These are phyloP conservation scores for Phocides pigmalion DNA, from an alignment of 1,140 invertebrate genomes.

Conservation along the genomic window DNA sequence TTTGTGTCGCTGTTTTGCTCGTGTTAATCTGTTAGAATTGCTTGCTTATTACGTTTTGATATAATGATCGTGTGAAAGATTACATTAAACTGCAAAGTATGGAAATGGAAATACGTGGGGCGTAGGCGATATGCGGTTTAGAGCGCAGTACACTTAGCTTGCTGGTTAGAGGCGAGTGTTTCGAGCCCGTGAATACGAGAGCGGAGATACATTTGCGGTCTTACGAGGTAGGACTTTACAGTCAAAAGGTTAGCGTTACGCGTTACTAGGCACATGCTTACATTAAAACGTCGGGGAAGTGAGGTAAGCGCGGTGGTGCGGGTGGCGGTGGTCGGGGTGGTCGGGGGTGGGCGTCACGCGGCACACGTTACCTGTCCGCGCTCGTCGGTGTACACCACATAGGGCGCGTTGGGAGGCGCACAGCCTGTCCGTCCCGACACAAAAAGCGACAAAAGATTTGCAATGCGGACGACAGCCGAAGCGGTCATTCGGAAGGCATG, in stretches of 20 bases:
- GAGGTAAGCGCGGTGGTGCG: background rate
- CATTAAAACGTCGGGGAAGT: conserved; percentile 25
- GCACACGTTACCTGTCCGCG: conserved; percentile 94
- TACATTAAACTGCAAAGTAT: conserved; percentile 9
- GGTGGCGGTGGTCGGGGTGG: conserved; percentile 15
- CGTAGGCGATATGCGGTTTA: conserved; percentile 56
- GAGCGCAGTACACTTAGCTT: conserved; percentile 45
- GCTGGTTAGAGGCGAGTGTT: conserved; percentile 56
- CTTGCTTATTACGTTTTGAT: conserved; percentile 14
- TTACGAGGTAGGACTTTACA: conserved; percentile 24
- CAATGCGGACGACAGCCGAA: conserved; percentile 80
- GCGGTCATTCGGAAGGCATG: conserved; percentile 84
- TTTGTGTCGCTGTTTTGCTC: background rate
- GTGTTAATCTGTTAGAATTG: conserved; percentile 11
- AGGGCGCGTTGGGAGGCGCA: conserved; percentile 93
- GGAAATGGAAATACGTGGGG: conserved; percentile 25
- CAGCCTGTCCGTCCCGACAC: conserved; percentile 76
- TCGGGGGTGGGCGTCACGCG: conserved; percentile 51
- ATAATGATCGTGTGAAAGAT: conserved; percentile 2
- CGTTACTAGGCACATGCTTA: conserved; percentile 50
- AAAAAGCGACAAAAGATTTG: conserved; percentile 81
- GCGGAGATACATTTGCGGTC: conserved; percentile 21
- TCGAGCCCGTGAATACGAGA: conserved; percentile 46
- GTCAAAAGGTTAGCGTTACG: conserved; percentile 40
- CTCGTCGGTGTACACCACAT: conserved; percentile 97